Conservation (phyloP, 2,113 vertebrate genomes). For the Zonotrichia leucophrys region DNA sequence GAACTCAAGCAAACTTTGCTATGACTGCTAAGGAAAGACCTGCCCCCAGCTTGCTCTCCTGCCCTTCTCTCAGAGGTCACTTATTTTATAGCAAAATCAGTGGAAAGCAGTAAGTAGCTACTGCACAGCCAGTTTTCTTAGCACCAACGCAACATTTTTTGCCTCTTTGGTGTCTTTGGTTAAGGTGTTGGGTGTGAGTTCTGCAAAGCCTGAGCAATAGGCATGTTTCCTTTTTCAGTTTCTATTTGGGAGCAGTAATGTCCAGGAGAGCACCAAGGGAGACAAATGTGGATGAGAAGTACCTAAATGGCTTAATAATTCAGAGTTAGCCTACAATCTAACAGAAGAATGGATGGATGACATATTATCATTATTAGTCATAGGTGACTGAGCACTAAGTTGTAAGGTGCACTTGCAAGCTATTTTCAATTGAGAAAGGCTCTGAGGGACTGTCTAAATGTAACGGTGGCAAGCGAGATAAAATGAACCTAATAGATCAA, state of each 20-base stretch:
- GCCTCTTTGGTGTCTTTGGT: neutral
- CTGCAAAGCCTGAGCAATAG: neutral
- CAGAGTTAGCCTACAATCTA: neutral
- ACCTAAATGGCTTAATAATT: neutral
- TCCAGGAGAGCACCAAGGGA: neutral
- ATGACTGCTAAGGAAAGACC: neutral
- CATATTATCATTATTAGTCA: neutral
- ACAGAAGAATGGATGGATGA: neutral
- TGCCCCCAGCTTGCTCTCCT: slow-evolving; percentile 2
- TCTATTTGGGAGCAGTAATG: neutral
- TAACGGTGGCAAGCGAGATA: neutral
- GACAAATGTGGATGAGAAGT: neutral
- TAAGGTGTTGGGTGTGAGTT: neutral
- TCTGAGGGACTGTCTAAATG: neutral
- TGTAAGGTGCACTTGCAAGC: neutral
- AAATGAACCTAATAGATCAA: neutral
- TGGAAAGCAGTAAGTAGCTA: neutral
- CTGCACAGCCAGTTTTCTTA: neutral
- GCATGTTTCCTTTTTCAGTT: neutral
- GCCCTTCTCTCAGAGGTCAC: neutral
- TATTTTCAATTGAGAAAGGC: neutral
- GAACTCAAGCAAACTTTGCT: slow-evolving; percentile 9
- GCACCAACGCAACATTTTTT: neutral
- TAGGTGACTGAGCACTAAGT: neutral
- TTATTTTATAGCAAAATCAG: neutral